Base-by-base conservation (phyloP, 2,888 invertebrate genomes). In the Sarcophaga subvicina region DNA sequence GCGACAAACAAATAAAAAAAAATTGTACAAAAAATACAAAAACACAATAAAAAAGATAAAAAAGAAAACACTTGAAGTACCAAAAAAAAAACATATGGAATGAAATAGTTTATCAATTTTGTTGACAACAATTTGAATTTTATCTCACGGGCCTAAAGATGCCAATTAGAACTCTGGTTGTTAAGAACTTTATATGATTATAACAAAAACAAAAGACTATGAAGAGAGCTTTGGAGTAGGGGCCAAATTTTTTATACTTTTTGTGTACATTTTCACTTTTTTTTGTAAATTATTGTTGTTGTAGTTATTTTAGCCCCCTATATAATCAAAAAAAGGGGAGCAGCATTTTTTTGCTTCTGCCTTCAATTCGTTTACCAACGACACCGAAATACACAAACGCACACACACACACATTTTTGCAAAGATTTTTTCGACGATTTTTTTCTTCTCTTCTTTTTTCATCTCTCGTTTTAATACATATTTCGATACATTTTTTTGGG, bases 241-340 rank as follows among this genome's bases (percentile, higher is more conserved):
- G 37, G 37, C 37, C 37, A 6, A 8, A 37, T 66, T 62, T 82
- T 70, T 66, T 22, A 11, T 47, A 47, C 27, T 49, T 82, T 70
- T 37, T 37, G 59, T 62, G 37, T 66, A 49, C 2, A 70, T 60
- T 75, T 70, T 80, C 75, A 84, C 75, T 79, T 75, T 66, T 79
- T 79, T 20, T 5, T 14, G 45, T 22, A 17, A 63, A 45, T 72
- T 59, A 22, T 60, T 77, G 17, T 69, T 67, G 54, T 69, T 73
- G 54, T 70, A 71, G 17, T 25, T 47, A 54, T 54, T 76, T 49
- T 62, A 27, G 77, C 63, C 66, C 79, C 54, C 45, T 59, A 12
- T 73, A 45, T 27, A 69, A 86, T 20, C 59, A 66, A 3, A 64
- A 71, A 79, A 82, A 82, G 77, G 80, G 86, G 86, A 86, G 80